Percentiles rank a stretch among this genome's conserved stretches.
Conservation (phyloP, 1,140 invertebrate genomes). For the Lepidurus apus region DNA sequence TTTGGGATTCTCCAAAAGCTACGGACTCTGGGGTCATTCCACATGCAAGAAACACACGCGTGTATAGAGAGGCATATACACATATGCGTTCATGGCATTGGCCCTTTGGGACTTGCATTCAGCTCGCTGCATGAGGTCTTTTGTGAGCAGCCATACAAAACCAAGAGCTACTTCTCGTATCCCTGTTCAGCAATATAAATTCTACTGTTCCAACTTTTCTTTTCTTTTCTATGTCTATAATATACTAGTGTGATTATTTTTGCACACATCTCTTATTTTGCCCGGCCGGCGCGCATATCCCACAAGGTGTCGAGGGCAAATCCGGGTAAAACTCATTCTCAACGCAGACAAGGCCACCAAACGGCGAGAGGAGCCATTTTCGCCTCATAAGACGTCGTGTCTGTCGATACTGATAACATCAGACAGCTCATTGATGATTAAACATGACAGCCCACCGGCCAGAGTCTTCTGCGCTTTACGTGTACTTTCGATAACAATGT, state of each 20-base stretch:
- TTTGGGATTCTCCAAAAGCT: constrained; percentile 19
- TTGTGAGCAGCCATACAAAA: background rate
- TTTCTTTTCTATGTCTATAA: background rate
- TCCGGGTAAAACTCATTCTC: background rate
- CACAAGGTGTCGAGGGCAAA: background rate
- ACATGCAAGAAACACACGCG: background rate
- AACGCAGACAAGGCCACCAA: background rate
- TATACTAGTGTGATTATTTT: no score
- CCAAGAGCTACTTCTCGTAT: background rate
- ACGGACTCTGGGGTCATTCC: background rate
- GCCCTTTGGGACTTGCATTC: constrained; percentile 8
- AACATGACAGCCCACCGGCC: background rate
- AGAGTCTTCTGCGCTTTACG: background rate
- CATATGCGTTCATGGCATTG: constrained; percentile 7
- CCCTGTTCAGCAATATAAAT: background rate
- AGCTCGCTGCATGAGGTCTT: constrained; percentile 13
- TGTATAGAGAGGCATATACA: background rate
- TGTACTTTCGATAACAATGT: background rate
- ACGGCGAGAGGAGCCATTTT: background rate
- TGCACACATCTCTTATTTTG: no score
- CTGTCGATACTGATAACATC: constrained; percentile 19
- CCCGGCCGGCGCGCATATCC: background rate
- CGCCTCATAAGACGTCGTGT: background rate
- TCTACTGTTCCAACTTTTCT: background rate
- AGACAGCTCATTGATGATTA: constrained; percentile 15